Evolutionary conservation across 2,113 vertebrate genomes (phyloP).

Genomic region (Lethenteron camtschaticum): DNA sequence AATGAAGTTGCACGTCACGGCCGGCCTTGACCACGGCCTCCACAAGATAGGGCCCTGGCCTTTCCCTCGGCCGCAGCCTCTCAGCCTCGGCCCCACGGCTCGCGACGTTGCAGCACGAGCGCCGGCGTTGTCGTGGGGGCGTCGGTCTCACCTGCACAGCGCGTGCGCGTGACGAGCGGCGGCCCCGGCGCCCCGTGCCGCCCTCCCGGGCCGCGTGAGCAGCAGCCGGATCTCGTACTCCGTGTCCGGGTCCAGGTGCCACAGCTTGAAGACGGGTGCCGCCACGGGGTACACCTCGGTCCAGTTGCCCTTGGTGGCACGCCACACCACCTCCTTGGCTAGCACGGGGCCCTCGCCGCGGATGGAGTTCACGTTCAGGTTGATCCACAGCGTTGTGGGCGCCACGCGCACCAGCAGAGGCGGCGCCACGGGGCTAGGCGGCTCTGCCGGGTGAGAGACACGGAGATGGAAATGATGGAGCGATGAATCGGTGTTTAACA

Average conservation of each 20-base stretch:
- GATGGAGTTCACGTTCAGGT: slow-evolving; percentile 91
- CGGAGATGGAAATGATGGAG: background rate
- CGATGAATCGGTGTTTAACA: too few relatives aligned
- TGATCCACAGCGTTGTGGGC: slow-evolving; percentile 77
- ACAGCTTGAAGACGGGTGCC: background rate
- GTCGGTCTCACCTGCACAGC: background rate
- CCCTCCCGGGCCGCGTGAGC: background rate
- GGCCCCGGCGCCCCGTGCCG: background rate
- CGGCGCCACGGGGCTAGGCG: slow-evolving; percentile 76
- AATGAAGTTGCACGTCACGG: too few relatives aligned
- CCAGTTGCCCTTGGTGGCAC: slow-evolving; percentile 48
- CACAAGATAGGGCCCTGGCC: too few relatives aligned
- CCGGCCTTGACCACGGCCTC: too few relatives aligned
- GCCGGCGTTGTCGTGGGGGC: too few relatives aligned
- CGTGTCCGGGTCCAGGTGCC: slow-evolving; percentile 2
- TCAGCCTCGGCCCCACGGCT: too few relatives aligned
- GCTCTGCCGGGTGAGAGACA: slow-evolving; percentile 30
- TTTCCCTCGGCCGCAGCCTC: too few relatives aligned
- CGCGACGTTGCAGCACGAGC: too few relatives aligned
- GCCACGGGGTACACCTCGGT: background rate
- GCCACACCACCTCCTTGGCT: slow-evolving; percentile 81
- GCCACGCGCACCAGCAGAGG: slow-evolving; percentile 77
- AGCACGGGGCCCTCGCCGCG: slow-evolving; percentile 93
- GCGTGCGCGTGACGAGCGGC: background rate
- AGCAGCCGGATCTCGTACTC: slow-evolving; percentile 3